phyloP scores from a whole-genome alignment of 2,797 vertebrate genomes.

The Alcedo atthis region DNA sequence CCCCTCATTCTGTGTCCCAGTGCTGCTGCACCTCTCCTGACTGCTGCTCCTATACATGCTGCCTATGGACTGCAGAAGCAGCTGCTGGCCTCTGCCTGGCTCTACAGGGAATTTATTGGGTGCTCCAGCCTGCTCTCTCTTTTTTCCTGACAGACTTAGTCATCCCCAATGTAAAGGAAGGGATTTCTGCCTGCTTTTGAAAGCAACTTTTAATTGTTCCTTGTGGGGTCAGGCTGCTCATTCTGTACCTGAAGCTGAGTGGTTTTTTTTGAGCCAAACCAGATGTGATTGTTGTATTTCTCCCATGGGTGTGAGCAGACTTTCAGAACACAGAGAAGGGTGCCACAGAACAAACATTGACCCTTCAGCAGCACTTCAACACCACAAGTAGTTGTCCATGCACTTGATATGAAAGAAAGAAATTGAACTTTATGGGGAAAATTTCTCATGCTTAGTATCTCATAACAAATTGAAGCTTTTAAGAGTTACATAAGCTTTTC shows the following conservation, averaged over 20 bases:
- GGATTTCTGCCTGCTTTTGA: neutral
- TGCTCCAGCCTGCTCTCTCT: neutral
- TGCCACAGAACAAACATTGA: rapidly evolving
- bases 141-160: neutral
- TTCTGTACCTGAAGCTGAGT: neutral
- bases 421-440: neutral
- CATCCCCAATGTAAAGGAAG: neutral
- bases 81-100: neutral
- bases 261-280: neutral
- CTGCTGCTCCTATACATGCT: neutral
- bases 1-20: neutral
- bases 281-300: rapidly evolving
- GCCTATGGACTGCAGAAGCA: neutral
- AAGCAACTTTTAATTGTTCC: neutral
- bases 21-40: neutral
- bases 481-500: neutral
- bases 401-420: neutral
- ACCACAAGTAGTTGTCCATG: rapidly evolving
- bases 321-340: neutral
- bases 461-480: neutral
- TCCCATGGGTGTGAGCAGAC: rapidly evolving
- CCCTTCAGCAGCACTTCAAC: neutral
- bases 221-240: neutral
- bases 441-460: neutral
- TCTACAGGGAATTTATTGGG: neutral